A percentile compares a stretch with the other conserved stretches of the same genome.
Evolutionary conservation across 2,888 invertebrate species (phyloP).

Genomic region (Cyclophora albipunctata): DNA sequence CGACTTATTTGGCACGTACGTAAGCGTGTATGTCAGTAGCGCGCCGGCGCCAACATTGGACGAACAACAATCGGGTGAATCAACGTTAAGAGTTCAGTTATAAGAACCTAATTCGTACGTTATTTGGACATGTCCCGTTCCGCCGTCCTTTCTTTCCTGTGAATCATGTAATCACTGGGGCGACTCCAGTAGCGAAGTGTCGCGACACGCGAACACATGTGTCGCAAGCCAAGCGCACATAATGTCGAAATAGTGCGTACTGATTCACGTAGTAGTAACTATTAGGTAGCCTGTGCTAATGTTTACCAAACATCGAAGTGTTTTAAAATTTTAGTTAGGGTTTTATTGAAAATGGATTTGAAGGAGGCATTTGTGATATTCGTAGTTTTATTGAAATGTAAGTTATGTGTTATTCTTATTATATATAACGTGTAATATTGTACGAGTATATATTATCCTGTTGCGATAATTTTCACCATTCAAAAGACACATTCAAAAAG

Average conservation of each 20-base stretch:
- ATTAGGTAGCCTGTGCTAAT: slow-evolving; percentile 4
- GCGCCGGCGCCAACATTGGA: slow-evolving; percentile 60
- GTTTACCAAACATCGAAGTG: neutral
- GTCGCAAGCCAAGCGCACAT: slow-evolving; percentile 32
- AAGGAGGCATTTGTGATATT: slow-evolving; percentile 43
- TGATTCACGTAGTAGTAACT: neutral
- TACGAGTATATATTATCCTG: too few species aligned
- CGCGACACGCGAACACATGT: slow-evolving; percentile 38
- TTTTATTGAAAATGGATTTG: slow-evolving; percentile 47
- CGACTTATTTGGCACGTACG: too few species aligned
- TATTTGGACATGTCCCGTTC: slow-evolving; percentile 63
- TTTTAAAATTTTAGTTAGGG: slow-evolving; percentile 7
- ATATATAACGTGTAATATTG: too few species aligned
- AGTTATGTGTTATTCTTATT: slow-evolving; percentile 38
- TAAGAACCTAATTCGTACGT: slow-evolving; percentile 41
- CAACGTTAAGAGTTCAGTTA: slow-evolving; percentile 34
- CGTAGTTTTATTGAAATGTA: slow-evolving; percentile 53
- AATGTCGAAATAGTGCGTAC: slow-evolving; percentile 4
- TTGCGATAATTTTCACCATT: too few species aligned
- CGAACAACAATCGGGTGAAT: slow-evolving; percentile 36
- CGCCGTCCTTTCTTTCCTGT: slow-evolving; percentile 59
- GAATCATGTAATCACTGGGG: slow-evolving; percentile 54
- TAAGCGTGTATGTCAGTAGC: slow-evolving; percentile 35
- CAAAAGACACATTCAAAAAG: too few species aligned
- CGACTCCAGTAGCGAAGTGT: slow-evolving; percentile 50